These are phyloP conservation scores for Syndactyla subalaris DNA, from an alignment of 2,797 vertebrate species.

Conservation along the genomic window DNA sequence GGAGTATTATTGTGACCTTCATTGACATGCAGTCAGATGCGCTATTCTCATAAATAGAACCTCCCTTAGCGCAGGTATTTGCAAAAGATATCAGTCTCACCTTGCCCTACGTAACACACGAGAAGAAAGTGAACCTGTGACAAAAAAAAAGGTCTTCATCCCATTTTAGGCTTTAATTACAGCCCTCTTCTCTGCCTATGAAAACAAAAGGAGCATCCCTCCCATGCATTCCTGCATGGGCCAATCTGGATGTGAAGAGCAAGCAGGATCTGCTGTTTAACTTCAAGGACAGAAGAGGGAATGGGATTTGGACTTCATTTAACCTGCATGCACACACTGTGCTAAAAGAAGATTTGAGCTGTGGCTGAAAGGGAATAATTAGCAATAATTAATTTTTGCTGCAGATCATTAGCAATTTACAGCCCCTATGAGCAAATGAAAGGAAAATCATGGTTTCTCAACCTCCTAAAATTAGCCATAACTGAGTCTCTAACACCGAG, in stretches of 20 bases:
- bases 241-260: not conserved
- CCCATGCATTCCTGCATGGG: not conserved
- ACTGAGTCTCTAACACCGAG: not conserved
- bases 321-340: not conserved
- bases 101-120: not conserved
- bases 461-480: conserved; percentile 32
- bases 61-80: not conserved
- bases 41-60: not conserved
- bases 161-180: not conserved
- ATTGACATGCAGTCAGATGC: not conserved
- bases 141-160: not conserved
- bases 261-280: not conserved
- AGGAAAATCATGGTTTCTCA: conserved; percentile 42
- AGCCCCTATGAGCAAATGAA: conserved; percentile 45
- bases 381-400: conserved; percentile 58
- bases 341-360: conserved; percentile 10
- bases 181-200: not conserved
- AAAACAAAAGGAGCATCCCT: not conserved
- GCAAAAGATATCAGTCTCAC: not conserved
- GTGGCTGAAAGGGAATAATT: conserved; percentile 47
- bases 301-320: conserved; percentile 31
- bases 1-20: not conserved
- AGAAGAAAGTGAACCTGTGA: not conserved
- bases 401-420: conserved; percentile 35
- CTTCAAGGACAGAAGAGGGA: conserved; percentile 23